These are phyloP conservation scores for Caenorhabditis tropicalis DNA, from an alignment of 1,140 invertebrate species.

Conservation along the genomic window DNA sequence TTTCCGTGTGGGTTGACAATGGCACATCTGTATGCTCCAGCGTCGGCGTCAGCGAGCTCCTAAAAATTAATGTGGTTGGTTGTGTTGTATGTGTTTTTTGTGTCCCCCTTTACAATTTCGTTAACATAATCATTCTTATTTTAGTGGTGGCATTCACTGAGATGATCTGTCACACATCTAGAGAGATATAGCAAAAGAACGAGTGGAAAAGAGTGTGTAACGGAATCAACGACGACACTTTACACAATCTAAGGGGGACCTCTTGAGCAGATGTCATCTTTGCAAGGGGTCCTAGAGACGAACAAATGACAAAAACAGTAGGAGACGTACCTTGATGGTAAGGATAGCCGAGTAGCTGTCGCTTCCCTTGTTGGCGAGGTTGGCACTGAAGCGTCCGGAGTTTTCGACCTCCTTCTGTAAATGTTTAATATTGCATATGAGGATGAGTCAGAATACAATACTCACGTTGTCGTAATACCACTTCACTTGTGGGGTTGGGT, in stretches of 20 bases:
- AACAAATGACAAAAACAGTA: background rate
- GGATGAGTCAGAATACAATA: background rate
- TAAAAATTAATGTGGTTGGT: conserved; percentile 57
- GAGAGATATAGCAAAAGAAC: background rate
- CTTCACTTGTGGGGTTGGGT: conserved; percentile 90
- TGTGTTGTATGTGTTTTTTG: background rate
- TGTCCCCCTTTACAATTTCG: background rate
- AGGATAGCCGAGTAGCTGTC: conserved; percentile 88
- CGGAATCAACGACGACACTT: conserved; percentile 36
- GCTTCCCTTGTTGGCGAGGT: conserved; percentile 79
- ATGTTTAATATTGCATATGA: conserved; percentile 72
- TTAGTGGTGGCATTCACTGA: background rate
- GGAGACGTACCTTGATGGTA: conserved; percentile 81
- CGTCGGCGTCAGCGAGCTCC: conserved; percentile 72
- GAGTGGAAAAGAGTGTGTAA: conserved; percentile 31
- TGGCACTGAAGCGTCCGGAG: conserved; percentile 84
- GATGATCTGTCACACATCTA: conserved; percentile 23
- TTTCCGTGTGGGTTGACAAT: conserved; percentile 73
- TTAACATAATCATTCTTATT: conserved; percentile 43
- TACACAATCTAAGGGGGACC: conserved; percentile 26
- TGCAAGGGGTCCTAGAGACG: background rate
- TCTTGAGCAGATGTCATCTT: conserved; percentile 27
- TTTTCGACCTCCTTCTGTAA: conserved; percentile 80
- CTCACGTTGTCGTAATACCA: conserved; percentile 79
- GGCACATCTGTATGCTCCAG: conserved; percentile 74